Evolutionary conservation across 1,140 invertebrate genomes (phyloP).

Genomic region (Papilio polyxenes): DNA sequence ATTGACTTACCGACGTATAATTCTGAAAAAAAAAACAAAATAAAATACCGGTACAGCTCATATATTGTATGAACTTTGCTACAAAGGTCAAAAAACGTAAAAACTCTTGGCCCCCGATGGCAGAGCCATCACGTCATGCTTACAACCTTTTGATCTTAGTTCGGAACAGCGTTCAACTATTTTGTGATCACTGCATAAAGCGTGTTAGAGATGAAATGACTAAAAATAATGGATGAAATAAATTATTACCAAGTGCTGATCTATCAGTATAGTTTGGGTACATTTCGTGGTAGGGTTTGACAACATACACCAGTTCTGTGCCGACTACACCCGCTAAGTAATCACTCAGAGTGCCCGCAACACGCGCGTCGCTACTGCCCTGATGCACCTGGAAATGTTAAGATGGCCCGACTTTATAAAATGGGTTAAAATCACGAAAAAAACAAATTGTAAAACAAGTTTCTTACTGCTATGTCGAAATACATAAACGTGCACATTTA

Average conservation of each 20-base stretch:
- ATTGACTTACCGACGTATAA: constrained; percentile 62
- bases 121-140: no score
- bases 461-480: no score
- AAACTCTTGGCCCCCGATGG: no score
- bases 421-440: no score
- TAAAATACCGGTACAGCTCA: not conserved
- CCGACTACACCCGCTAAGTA: constrained; percentile 70
- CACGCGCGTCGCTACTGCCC: constrained; percentile 61
- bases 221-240: not conserved
- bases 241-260: constrained; percentile 48
- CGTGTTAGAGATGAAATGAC: not conserved
- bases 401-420: not conserved
- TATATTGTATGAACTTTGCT: no score
- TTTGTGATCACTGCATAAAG: no score
- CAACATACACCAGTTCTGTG: constrained; percentile 63
- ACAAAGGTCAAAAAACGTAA: no score
- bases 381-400: constrained; percentile 64
- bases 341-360: constrained; percentile 68
- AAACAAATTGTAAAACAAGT: no score
- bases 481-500: no score
- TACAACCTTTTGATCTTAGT: no score
- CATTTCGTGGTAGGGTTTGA: constrained; percentile 64
- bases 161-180: no score
- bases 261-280: constrained; percentile 59
- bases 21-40: constrained; percentile 51